Conservation (phyloP, 2,888 invertebrate species). For the Lysandra coridon region DNA sequence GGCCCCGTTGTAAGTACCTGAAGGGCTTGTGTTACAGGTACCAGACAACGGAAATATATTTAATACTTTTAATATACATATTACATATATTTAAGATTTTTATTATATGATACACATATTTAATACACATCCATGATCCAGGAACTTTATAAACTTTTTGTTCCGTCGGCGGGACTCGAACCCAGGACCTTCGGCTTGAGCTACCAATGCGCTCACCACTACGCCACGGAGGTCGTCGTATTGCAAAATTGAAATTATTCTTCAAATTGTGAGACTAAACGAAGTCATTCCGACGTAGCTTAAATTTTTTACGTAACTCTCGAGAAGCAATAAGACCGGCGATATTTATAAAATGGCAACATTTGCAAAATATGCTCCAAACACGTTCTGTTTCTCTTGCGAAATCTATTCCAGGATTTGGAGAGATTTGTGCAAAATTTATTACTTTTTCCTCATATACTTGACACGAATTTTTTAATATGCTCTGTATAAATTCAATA, state of each 20-base stretch:
- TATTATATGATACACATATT: no score
- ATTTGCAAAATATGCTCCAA: constrained; percentile 16
- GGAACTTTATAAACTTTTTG: no score
- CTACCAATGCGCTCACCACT: no score
- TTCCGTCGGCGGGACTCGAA: no score
- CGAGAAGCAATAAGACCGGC: not conserved
- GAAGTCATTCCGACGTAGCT: not conserved
- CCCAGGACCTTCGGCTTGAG: no score
- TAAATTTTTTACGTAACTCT: not conserved
- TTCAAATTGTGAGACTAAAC: not conserved
- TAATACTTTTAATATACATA: no score
- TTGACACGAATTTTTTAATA: not conserved
- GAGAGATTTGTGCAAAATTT: constrained; percentile 22
- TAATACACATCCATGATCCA: no score
- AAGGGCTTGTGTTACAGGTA: no score
- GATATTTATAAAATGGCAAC: constrained; percentile 25
- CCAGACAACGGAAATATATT: no score
- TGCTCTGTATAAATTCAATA: not conserved
- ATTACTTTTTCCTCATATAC: constrained; percentile 21
- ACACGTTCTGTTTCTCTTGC: constrained; percentile 18
- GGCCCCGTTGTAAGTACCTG: no score
- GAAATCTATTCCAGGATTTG: constrained; percentile 21
- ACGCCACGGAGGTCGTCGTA: no score
- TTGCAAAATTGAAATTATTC: not conserved
- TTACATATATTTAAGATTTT: no score